Conservation (phyloP, 2,888 invertebrate species). For the Hirudinaria manillensis region DNA sequence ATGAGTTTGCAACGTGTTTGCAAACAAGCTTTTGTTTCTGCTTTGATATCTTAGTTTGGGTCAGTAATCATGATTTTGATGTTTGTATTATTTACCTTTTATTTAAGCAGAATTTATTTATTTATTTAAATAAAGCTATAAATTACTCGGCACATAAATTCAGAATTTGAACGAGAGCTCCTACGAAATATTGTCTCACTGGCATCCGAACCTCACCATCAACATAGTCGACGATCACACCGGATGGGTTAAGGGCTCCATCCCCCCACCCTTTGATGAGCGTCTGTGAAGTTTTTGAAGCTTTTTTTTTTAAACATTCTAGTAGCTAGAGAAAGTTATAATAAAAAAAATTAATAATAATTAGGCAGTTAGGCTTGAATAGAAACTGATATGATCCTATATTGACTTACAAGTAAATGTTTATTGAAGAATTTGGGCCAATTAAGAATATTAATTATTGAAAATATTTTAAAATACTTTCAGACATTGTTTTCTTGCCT, state of each 20-base stretch:
- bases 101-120: too few species aligned
- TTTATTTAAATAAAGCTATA: too few species aligned
- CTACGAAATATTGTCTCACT: constrained; percentile 87
- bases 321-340: not conserved
- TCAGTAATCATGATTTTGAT: too few species aligned
- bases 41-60: too few species aligned
- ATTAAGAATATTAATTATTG: not conserved
- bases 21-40: not conserved
- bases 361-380: too few species aligned
- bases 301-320: constrained; percentile 1
- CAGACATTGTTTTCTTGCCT: constrained; percentile 78
- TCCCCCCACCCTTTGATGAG: constrained; percentile 86
- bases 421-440: too few species aligned
- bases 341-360: too few species aligned
- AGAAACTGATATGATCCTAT: too few species aligned
- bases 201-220: constrained; percentile 97
- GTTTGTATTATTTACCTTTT: too few species aligned
- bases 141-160: too few species aligned
- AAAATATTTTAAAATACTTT: constrained; percentile 32
- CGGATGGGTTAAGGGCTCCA: constrained; percentile 81
- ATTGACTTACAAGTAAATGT: too few species aligned
- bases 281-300: constrained; percentile 56
- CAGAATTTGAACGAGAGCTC: constrained; percentile 44
- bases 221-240: constrained; percentile 93
- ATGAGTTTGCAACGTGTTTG: not conserved